Evolutionary conservation across 2,797 vertebrate species (phyloP).

Genomic region (Ateles fusciceps): DNA sequence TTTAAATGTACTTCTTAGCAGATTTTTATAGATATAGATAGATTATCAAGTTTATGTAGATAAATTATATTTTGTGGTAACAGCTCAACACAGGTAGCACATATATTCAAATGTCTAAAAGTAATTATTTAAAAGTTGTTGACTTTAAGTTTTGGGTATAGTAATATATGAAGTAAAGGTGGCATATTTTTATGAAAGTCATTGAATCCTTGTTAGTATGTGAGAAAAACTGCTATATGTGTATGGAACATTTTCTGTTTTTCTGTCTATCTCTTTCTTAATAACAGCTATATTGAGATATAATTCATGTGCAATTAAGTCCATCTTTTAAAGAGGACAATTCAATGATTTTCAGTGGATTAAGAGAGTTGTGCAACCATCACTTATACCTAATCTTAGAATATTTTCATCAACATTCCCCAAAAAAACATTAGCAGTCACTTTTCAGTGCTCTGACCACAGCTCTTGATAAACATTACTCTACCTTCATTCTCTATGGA

Average conservation of each 20-base stretch:
- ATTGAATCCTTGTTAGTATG: neutral
- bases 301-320: neutral
- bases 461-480: neutral
- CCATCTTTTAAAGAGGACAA: neutral
- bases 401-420: neutral
- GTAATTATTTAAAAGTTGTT: neutral
- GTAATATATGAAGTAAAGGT: neutral
- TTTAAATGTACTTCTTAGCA: neutral
- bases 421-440: neutral
- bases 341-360: neutral
- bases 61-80: neutral
- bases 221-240: neutral
- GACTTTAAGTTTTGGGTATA: neutral
- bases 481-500: neutral
- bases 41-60: neutral
- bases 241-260: neutral
- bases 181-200: neutral
- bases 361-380: neutral
- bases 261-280: neutral
- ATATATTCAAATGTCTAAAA: neutral
- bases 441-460: neutral
- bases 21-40: neutral
- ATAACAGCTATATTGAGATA: neutral
- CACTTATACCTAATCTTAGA: neutral
- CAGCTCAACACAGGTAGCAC: neutral